These are phyloP conservation scores for Thunnus albacares DNA, from an alignment of 2,797 vertebrate species.

Conservation along the genomic window DNA sequence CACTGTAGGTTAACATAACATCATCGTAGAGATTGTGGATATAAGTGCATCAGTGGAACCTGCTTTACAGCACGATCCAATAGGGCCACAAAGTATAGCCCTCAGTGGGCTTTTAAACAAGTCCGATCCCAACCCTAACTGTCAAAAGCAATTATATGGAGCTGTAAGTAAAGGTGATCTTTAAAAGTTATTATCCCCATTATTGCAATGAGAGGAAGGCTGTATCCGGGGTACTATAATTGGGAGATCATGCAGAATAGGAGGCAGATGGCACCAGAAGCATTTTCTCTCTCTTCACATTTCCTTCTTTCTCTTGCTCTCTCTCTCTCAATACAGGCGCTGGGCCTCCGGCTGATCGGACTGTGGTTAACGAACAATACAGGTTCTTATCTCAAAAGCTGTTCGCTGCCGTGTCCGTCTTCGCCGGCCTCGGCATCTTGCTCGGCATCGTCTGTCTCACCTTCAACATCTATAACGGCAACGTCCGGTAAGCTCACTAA, in stretches of 20 bases:
- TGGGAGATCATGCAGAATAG: not conserved
- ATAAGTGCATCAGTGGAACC: not conserved
- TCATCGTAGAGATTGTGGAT: not conserved
- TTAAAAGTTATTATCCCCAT: not conserved
- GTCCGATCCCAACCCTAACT: not conserved
- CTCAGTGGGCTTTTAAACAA: not conserved
- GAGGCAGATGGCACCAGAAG: not conserved
- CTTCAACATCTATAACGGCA: slow-evolving; percentile 98
- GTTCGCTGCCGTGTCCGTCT: slow-evolving; percentile 94
- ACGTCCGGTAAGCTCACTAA: slow-evolving; percentile 88
- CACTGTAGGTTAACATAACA: no score
- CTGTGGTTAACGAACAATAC: slow-evolving; percentile 93
- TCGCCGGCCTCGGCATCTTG: slow-evolving; percentile 94
- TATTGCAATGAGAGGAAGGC: not conserved
- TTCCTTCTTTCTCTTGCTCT: not conserved
- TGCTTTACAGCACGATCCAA: not conserved
- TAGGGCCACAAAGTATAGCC: not conserved
- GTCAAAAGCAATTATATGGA: not conserved
- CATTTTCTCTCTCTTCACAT: not conserved
- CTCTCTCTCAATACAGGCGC: slow-evolving; percentile 78
- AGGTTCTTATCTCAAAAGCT: slow-evolving; percentile 95
- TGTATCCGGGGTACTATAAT: not conserved
- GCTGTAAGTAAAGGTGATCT: not conserved
- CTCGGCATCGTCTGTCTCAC: slow-evolving; percentile 94
- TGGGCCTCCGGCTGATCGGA: slow-evolving; percentile 92